Conservation (phyloP, 30 jellyfish, hydroid and myxozoan genomes). For the Turritopsis dohrnii region DNA sequence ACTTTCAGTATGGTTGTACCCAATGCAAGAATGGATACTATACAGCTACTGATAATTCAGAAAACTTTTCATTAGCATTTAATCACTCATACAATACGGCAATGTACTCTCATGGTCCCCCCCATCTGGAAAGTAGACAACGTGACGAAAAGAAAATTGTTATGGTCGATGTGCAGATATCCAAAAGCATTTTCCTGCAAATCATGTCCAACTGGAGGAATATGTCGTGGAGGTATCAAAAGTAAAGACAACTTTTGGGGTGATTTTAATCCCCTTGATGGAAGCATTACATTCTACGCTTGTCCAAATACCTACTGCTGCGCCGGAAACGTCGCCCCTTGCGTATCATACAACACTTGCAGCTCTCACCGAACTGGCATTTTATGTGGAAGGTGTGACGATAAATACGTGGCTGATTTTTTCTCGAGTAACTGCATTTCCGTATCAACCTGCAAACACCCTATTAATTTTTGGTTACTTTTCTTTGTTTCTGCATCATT, state of each 20-base stretch:
- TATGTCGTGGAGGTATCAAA: not conserved
- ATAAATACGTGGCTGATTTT: constrained; percentile 21
- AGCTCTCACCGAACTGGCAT: constrained; percentile 16
- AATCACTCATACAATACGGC: not conserved
- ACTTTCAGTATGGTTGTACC: not conserved
- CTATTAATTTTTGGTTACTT: not conserved
- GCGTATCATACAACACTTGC: constrained; percentile 19
- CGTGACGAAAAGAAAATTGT: too few relatives aligned
- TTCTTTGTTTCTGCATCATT: not conserved
- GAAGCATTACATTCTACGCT: not conserved
- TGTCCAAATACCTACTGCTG: constrained; percentile 9
- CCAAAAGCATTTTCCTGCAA: not conserved
- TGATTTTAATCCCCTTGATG: not conserved
- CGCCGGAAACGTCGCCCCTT: not conserved
- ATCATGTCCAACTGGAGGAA: constrained; percentile 1
- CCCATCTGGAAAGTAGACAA: too few relatives aligned
- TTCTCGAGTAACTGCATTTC: constrained; percentile 16
- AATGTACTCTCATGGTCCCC: too few relatives aligned
- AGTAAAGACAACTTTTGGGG: constrained; percentile 10
- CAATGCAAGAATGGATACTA: not conserved
- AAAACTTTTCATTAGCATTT: not conserved
- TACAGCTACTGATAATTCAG: not conserved
- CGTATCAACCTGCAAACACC: constrained; percentile 5
- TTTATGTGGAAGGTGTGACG: constrained; percentile 30
- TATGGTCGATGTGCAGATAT: too few relatives aligned